Evolutionary conservation across 2,113 vertebrate species (phyloP), one percentile per base, ranked within the genome.

Genomic region (Lepus timidus): DNA sequence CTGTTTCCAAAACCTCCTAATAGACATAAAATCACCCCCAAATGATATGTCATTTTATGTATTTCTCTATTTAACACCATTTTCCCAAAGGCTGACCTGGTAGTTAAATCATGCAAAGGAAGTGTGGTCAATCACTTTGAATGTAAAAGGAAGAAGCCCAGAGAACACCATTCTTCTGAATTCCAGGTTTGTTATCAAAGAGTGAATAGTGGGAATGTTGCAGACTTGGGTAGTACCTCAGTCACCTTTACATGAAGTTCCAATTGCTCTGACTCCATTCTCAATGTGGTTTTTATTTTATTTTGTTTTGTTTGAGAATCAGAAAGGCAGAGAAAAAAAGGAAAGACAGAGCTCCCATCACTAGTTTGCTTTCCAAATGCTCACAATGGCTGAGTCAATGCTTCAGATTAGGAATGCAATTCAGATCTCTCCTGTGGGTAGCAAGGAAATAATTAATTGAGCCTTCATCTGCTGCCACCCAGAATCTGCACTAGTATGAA

Each of bases 21-120:
- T 96, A 96, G 80, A 89, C 73, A 82, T 95, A 96, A 97, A 96
- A 92, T 95, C 94, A 95, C 86, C 95, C 94, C 94, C 79, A 88
- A 95, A 85, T 68, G 82, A 92, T 96, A 85, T 85, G 91, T 96
- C 96, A 95, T 92, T 96, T 96, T 90, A 95, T 88, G 96, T 85
- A 95, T 93, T 96, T 96, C 94, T 94, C 94, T 89, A 92, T 88
- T 97, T 97, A 96, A 95, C 96, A 92, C 94, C 88, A 68, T 96
- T 95, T 95, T 96, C 97, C 97, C 97, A 85, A 88, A 96, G 96
- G 96, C 29, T 67, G 82, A 78, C 61, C 92, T 95, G 93, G 58
- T 94, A 86, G 90, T 92, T 94, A 95, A 94, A 95, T 97, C 90
- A 93, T 49, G 78, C 93, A 78, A 87, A 87, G 80, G 76, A 96